Percentiles rank a stretch among this genome's conserved stretches.
Evolutionary conservation across 2,888 invertebrate genomes (phyloP).

Genomic region (Pterostichus niger): DNA sequence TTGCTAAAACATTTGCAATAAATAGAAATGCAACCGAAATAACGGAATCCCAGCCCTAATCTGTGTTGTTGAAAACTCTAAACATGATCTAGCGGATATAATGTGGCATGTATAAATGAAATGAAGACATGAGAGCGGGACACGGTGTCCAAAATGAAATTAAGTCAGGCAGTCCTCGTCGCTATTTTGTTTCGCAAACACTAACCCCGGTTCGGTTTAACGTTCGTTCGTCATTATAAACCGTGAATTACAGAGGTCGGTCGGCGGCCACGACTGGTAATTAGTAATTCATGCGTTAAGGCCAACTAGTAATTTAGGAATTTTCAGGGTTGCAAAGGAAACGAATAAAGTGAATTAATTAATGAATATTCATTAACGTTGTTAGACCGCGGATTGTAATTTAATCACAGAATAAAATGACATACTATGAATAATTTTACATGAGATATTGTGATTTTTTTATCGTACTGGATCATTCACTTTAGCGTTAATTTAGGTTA

Average conservation of each 20-base stretch:
- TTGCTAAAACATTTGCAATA: too few species aligned
- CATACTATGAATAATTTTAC: slow-evolving; percentile 41
- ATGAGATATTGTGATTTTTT: slow-evolving; percentile 25
- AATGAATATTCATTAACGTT: slow-evolving; percentile 35
- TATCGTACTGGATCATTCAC: too few species aligned
- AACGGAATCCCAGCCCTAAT: too few species aligned
- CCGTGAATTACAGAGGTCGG: slow-evolving; percentile 32
- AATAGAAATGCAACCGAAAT: too few species aligned
- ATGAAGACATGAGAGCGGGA: neutral
- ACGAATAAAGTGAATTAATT: slow-evolving; percentile 27
- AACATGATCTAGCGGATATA: slow-evolving; percentile 26
- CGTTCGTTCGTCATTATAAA: slow-evolving; percentile 26
- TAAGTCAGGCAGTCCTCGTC: neutral
- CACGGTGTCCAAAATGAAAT: slow-evolving; percentile 23
- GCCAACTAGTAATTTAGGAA: slow-evolving; percentile 36
- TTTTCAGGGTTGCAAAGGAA: slow-evolving; percentile 26
- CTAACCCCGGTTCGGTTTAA: slow-evolving; percentile 15
- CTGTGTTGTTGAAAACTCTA: neutral
- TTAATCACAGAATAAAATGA: slow-evolving; percentile 41
- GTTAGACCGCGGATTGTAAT: slow-evolving; percentile 35
- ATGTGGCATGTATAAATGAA: slow-evolving; percentile 12
- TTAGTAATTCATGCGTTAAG: slow-evolving; percentile 43
- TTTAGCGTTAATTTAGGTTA: too few species aligned
- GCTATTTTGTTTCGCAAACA: slow-evolving; percentile 19
- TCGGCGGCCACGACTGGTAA: neutral